Evolutionary conservation across 2,797 vertebrate species (phyloP).

Genomic region (Rhynchonycteris naso): DNA sequence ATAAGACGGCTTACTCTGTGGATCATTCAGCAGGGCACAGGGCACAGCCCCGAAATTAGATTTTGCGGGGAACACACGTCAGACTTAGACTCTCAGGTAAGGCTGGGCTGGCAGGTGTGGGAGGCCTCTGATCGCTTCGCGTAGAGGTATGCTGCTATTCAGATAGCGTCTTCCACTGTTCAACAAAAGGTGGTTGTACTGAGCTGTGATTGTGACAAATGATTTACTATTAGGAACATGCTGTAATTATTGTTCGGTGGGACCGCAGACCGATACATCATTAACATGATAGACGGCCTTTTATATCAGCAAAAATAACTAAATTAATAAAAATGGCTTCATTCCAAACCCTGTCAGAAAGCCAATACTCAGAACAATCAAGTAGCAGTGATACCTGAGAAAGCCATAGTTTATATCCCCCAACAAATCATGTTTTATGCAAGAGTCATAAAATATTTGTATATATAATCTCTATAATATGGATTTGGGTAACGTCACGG

Average conservation of each 20-base stretch:
- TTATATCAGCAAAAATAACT: constrained; percentile 93
- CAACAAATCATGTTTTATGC: constrained; percentile 83
- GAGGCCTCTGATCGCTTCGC: constrained; percentile 82
- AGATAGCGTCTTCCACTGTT: constrained; percentile 87
- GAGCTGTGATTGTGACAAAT: constrained; percentile 91
- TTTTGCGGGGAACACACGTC: constrained; percentile 72
- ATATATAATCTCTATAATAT: constrained; percentile 66
- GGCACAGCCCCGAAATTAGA: constrained; percentile 17
- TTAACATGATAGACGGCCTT: constrained; percentile 92
- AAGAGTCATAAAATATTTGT: constrained; percentile 75
- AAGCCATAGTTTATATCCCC: constrained; percentile 81
- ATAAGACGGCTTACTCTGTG: not conserved
- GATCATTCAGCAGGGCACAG: not conserved
- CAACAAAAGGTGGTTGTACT: constrained; percentile 89
- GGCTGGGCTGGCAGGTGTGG: constrained; percentile 73
- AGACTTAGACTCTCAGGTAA: constrained; percentile 80
- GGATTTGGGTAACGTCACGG: constrained; percentile 9
- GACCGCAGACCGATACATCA: constrained; percentile 90
- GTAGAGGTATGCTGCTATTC: constrained; percentile 88
- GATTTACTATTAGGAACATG: constrained; percentile 92
- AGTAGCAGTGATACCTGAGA: constrained; percentile 86
- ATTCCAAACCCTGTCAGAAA: constrained; percentile 91
- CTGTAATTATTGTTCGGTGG: constrained; percentile 92
- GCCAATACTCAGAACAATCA: constrained; percentile 89
- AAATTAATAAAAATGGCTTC: constrained; percentile 94